Base-by-base conservation (phyloP, 2,888 invertebrate genomes). In the Clunio marinus region DNA sequence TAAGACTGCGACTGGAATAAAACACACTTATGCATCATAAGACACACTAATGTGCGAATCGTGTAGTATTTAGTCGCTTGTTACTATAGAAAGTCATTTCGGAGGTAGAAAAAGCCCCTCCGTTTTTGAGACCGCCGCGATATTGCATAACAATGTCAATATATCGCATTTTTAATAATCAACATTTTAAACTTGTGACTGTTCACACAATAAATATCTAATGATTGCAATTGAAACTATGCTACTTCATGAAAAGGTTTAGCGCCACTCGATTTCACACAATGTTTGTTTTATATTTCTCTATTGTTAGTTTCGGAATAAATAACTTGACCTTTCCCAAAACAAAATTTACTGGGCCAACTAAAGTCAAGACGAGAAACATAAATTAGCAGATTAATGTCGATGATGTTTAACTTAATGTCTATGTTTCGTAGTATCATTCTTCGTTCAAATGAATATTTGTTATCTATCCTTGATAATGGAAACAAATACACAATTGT, bases 131-230 rank as follows among this genome's bases (percentile, higher is more conserved):
- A 17, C 7, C 22, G 51, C 17, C 22, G 51, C 17, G n/a, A 5
- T 25, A 65, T 65, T 65, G 46, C 63, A 65, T 65, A 65, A 65
- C 63, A 51, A 8, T 8, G 17, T 27, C 20, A 15, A 65, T 62
- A 59, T 62, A 41, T 62, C 62, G 62, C 62, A 62, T 62, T 41
- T 65, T 62, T 25, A 46, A 25, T 65, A 46, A 65, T 65, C 63
- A 65, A 46, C 46, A 28, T 25, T 17, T 37, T 17, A n/a, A n/a
- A 57, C 57, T 27, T 57, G 28, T 51, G 17, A 8, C 10, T 51
- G 32, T 28, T 28, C 17, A 59, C 15, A n/a, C 28, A 59, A 28
- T 15, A 20, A 59, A 35, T 62, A 35, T 37, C 10, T 15, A 51
- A 41, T n/a, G 41, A 10, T 2, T 51, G 22, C 5, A 13, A 7